phyloP scores from a whole-genome alignment of 2,888 invertebrate species.

The Drosophila mulleri region DNA sequence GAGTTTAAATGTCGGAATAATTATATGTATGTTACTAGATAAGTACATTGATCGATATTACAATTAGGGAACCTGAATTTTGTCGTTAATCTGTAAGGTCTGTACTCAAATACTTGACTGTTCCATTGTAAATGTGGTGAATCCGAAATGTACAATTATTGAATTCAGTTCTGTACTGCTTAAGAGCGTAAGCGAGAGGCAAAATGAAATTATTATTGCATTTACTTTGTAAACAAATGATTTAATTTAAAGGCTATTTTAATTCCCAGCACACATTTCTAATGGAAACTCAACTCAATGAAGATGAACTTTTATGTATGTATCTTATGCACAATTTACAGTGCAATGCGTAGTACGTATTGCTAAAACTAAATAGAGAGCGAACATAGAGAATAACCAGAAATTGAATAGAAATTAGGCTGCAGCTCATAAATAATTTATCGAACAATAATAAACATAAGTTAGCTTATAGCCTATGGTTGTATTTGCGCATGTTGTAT shows the following conservation, averaged over 20 bases:
- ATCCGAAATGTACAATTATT: background rate
- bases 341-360: slow-evolving; percentile 2
- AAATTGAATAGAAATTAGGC: slow-evolving; percentile 8
- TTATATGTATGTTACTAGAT: background rate
- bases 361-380: background rate
- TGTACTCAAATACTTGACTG: background rate
- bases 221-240: slow-evolving; percentile 11
- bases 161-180: background rate
- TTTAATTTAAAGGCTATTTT: background rate
- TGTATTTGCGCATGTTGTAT: slow-evolving; percentile 48
- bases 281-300: background rate
- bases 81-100: background rate
- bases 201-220: slow-evolving; percentile 20
- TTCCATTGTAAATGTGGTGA: background rate
- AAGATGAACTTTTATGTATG: slow-evolving; percentile 13
- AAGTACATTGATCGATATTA: background rate
- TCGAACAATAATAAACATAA: background rate
- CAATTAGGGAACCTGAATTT: background rate
- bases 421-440: background rate
- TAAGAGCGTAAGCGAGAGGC: background rate
- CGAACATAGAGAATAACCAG: background rate
- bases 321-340: slow-evolving; percentile 9
- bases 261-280: background rate
- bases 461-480: slow-evolving; percentile 28
- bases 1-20: background rate